These are phyloP conservation scores for Atta colombica DNA, from an alignment of 1,140 invertebrate genomes.

Conservation along the genomic window DNA sequence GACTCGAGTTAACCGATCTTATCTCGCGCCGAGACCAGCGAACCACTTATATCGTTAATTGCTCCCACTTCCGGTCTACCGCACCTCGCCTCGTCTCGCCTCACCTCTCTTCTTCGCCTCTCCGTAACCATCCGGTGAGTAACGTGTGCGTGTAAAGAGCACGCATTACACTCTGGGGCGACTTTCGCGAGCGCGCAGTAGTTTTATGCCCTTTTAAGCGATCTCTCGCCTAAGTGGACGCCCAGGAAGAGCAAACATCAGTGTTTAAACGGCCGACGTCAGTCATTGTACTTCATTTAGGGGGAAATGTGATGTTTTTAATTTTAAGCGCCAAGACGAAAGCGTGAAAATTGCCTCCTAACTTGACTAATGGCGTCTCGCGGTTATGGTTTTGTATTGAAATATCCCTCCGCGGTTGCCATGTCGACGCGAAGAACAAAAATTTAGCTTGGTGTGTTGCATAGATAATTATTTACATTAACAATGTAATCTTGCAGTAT, in stretches of 20 bases:
- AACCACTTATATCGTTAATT: conserved; percentile 87
- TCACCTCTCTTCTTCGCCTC: conserved; percentile 19
- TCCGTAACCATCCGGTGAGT: conserved; percentile 39
- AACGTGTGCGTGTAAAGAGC: conserved; percentile 65
- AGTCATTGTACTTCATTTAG: conserved; percentile 17
- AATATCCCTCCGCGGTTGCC: neutral
- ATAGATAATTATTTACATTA: conserved; percentile 56
- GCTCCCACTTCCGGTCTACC: conserved; percentile 84
- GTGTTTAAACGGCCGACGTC: conserved; percentile 41
- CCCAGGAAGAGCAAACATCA: conserved; percentile 48
- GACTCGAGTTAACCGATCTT: conserved; percentile 80
- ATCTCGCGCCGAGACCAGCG: conserved; percentile 82
- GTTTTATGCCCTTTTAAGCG: conserved; percentile 69
- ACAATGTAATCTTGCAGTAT: conserved; percentile 48
- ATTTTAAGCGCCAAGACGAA: conserved; percentile 7
- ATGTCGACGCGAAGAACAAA: conserved; percentile 3
- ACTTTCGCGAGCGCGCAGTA: conserved; percentile 59
- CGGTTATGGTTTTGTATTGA: neutral
- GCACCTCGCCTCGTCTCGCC: conserved; percentile 25
- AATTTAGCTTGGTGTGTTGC: conserved; percentile 17
- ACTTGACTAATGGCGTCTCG: neutral
- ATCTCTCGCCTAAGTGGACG: conserved; percentile 55
- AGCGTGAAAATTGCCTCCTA: conserved; percentile 5
- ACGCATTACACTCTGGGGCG: conserved; percentile 67
- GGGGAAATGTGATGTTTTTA: conserved; percentile 5